phyloP scores from a whole-genome alignment of 1,140 invertebrate genomes.

The Archegozetes longisetosus region DNA sequence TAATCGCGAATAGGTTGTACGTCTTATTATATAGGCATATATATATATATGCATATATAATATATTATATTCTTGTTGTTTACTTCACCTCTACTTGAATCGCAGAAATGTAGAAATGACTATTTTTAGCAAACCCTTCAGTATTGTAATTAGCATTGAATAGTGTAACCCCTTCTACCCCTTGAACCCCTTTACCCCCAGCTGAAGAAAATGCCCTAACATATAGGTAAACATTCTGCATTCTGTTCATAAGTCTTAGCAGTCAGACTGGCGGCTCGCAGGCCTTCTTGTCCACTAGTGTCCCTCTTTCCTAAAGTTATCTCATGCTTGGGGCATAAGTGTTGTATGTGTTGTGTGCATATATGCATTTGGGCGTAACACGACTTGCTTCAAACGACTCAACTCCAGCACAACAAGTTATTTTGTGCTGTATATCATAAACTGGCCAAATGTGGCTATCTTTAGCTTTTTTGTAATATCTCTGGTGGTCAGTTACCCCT shows the following conservation, averaged over 20 bases:
- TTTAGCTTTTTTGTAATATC: not conserved
- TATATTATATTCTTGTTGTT: not conserved
- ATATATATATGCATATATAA: too few species aligned
- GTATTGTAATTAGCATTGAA: not conserved
- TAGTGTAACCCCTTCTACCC: not conserved
- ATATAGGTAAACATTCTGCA: not conserved
- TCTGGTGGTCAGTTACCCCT: not conserved
- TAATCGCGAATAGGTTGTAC: too few species aligned
- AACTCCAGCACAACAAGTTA: not conserved
- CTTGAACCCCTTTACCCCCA: not conserved
- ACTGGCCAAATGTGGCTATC: not conserved
- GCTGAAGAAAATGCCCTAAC: too few species aligned
- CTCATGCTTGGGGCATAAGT: not conserved
- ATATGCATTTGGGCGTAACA: not conserved
- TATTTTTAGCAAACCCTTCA: too few species aligned
- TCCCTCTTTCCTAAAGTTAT: not conserved
- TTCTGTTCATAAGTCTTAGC: not conserved
- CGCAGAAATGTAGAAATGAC: too few species aligned
- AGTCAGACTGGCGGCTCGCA: not conserved
- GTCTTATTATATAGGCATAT: too few species aligned
- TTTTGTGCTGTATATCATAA: not conserved
- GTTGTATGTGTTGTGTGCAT: not conserved
- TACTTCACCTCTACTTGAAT: not conserved
- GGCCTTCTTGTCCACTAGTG: not conserved
- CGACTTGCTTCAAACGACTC: not conserved